phyloP scores from a whole-genome alignment of 2,888 invertebrate species.

The Eumerus sabulonum region DNA sequence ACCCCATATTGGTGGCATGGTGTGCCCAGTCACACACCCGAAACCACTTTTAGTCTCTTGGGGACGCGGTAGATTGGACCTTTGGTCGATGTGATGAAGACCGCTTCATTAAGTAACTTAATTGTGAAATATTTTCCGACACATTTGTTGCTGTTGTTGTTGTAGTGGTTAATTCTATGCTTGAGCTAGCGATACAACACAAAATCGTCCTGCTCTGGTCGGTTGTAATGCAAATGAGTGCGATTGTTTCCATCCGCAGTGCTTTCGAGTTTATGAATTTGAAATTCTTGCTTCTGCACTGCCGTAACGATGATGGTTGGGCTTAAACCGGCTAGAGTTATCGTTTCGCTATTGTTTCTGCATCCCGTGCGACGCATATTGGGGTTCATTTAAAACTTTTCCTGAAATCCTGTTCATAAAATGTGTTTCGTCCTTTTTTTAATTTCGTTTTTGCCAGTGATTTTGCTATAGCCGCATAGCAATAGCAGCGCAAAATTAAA shows the following conservation, averaged over 20 bases:
- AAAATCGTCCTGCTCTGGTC: conserved; percentile 35
- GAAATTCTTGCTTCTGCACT: conserved; percentile 40
- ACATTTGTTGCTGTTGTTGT: too few relatives aligned
- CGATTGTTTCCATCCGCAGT: conserved; percentile 59
- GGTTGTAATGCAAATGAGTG: conserved; percentile 59
- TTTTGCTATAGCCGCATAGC: neutral
- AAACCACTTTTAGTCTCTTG: conserved; percentile 2
- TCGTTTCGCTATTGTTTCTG: neutral
- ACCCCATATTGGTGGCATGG: too few relatives aligned
- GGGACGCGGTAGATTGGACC: too few relatives aligned
- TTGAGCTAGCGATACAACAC: conserved; percentile 26
- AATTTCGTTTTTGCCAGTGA: too few relatives aligned
- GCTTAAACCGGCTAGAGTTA: conserved; percentile 27
- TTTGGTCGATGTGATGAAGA: conserved; percentile 54
- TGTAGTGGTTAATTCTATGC: conserved; percentile 26
- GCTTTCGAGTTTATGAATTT: conserved; percentile 62
- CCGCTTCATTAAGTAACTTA: conserved; percentile 62
- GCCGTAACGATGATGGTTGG: neutral
- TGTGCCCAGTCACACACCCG: too few relatives aligned
- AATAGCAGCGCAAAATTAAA: conserved; percentile 14
- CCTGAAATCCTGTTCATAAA: conserved; percentile 42
- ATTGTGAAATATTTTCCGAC: conserved; percentile 62
- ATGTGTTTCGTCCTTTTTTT: conserved; percentile 16
- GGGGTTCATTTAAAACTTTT: conserved; percentile 64
- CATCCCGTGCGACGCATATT: conserved; percentile 38